phyloP scores from a whole-genome alignment of 2,113 vertebrate species.

The Camelus dromedarius region DNA sequence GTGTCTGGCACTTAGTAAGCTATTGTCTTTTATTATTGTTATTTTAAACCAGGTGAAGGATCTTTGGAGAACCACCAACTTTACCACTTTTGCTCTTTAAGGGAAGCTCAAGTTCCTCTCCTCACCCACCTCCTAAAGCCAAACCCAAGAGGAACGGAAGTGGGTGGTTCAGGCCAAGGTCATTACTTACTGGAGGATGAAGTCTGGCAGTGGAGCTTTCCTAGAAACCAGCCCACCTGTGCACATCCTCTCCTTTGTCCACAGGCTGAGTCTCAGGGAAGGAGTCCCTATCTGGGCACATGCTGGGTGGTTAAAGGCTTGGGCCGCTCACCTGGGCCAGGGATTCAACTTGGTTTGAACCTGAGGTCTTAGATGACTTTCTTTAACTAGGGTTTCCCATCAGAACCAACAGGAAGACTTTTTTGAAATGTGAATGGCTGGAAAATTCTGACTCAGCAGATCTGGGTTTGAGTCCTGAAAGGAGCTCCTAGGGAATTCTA shows the following conservation, averaged over 20 bases:
- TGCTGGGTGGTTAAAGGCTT: neutral
- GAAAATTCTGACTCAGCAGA: neutral
- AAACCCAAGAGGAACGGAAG: neutral
- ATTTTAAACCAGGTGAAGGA: neutral
- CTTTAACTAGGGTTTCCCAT: neutral
- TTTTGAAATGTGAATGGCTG: neutral
- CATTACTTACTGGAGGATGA: neutral
- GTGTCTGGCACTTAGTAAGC: neutral
- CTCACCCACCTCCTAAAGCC: neutral
- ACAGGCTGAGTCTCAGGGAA: neutral
- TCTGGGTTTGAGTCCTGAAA: neutral
- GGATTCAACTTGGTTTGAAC: neutral
- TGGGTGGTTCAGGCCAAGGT: neutral
- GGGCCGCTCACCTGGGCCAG: neutral
- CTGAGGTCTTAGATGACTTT: neutral
- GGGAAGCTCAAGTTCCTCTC: slow-evolving; percentile 20
- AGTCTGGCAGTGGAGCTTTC: neutral
- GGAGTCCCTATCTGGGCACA: neutral
- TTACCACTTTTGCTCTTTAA: slow-evolving; percentile 27
- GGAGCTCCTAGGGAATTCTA: neutral
- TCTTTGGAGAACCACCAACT: neutral
- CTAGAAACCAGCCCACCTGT: neutral
- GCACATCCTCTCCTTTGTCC: neutral
- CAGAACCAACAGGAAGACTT: neutral
- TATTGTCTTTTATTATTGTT: neutral